Evolutionary conservation across 2,797 vertebrate species (phyloP), one percentile per base, ranked within the genome.

Genomic region (Sebastes trivittatus): DNA sequence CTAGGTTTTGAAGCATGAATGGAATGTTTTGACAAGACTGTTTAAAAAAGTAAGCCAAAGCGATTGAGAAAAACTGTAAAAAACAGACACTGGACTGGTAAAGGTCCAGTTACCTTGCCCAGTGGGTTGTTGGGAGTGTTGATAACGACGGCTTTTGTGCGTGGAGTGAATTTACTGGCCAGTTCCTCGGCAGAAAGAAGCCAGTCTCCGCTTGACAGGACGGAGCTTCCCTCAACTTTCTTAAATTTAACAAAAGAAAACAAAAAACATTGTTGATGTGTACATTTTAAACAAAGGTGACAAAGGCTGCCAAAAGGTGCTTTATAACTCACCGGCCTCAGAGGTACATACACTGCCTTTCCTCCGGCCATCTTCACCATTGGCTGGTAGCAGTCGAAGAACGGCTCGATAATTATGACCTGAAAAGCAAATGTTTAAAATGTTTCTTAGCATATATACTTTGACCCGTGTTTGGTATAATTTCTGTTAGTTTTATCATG

Each of bases 101-200:
- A 46, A 49, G 1, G 46, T 49, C 46, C 18, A 49, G 77, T 92
- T 88, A 99, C 98, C 96, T 99, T 99, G 74, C 98, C 98, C 81
- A 99, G 77, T 2, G 98, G 98, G 91, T 99, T 99, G 95, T 97
- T 99, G 72, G 98, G 98, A 5, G 97, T 98, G 89, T 99, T 99
- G 75, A 99, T 93, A 29, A 99, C 88, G 0, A 99, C 92, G 72
- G 95, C 96, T 95, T 99, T 99, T 63, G 98, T 99, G 42, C 71
- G 92, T 29, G 95, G 36, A 4, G 87, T 97, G 89, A 99, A 97
- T 94, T 97, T 98, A 90, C 96, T 95, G 74, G 96, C 94, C 87
- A 99, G 92, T 84, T 99, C 98, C 0, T 89, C 88, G 0, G 96
- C 90, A 77, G 96, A 97, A 78, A 99, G 93, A 63, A 94, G 89